phyloP scores from a whole-genome alignment of 1,140 invertebrate species.

The Diachasma alloeum region DNA sequence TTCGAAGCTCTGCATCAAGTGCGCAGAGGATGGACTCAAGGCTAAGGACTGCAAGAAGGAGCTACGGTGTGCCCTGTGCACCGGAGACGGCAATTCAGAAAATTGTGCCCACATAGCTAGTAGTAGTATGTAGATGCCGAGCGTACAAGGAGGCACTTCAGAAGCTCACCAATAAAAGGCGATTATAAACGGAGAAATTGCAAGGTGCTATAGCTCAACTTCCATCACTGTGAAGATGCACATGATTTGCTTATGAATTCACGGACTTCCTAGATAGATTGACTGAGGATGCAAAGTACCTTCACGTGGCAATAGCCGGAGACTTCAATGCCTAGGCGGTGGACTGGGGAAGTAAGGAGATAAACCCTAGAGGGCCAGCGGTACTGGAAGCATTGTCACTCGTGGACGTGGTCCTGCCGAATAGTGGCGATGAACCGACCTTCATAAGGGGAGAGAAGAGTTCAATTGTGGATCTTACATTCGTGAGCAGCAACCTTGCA shows the following conservation, averaged over 20 bases:
- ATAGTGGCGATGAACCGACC: neutral
- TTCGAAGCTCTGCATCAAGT: slow-evolving; percentile 10
- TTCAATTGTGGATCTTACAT: neutral
- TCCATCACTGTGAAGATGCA: too few relatives aligned
- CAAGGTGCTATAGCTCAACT: too few relatives aligned
- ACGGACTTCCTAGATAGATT: neutral
- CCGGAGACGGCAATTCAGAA: neutral
- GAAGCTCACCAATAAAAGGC: too few relatives aligned
- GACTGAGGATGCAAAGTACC: too few relatives aligned
- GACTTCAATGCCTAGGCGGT: too few relatives aligned
- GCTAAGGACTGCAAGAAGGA: slow-evolving; percentile 1
- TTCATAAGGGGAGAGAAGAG: neutral
- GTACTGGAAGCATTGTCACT: slow-evolving; percentile 12
- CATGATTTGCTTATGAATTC: neutral
- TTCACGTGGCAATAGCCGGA: too few relatives aligned
- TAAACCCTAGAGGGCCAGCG: neutral
- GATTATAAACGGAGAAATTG: too few relatives aligned
- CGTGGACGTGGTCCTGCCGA: too few relatives aligned
- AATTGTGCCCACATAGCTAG: neutral
- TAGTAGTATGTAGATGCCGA: neutral
- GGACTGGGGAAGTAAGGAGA: slow-evolving; percentile 1
- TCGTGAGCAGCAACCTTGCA: too few relatives aligned
- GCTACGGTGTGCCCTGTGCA: neutral
- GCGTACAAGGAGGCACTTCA: too few relatives aligned
- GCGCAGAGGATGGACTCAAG: slow-evolving; percentile 9